Percentiles rank a stretch among this genome's conserved stretches.
These are phyloP conservation scores for Thaleichthys pacificus DNA, from an alignment of 2,797 vertebrate species.

Conservation along the genomic window DNA sequence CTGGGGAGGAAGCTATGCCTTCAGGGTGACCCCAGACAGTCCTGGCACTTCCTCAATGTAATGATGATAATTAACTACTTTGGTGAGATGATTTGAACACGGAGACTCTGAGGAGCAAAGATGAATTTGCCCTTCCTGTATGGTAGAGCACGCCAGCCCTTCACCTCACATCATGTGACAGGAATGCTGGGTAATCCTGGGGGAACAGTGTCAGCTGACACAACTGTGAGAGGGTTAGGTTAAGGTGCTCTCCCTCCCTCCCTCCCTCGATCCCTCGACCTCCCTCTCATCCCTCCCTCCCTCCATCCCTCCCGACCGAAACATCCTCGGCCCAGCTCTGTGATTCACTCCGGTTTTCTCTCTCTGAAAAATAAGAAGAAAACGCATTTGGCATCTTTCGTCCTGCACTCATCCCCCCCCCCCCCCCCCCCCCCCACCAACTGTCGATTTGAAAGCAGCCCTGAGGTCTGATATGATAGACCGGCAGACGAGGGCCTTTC, in stretches of 20 bases:
- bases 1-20: constrained; percentile 5
- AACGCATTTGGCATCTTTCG: constrained; percentile 22
- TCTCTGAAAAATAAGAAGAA: constrained; percentile 1
- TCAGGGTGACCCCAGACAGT: constrained; percentile 1
- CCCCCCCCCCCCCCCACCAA: constrained; percentile 3
- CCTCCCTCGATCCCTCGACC: background rate
- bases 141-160: constrained; percentile 4
- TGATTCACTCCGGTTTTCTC: constrained; percentile 28
- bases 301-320: constrained; percentile 13
- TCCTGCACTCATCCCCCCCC: background rate
- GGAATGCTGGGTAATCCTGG: constrained; percentile 25
- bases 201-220: constrained; percentile 24
- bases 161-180: constrained; percentile 12
- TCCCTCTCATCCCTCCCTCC: background rate
- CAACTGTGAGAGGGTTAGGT: constrained; percentile 24
- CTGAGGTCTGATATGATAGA: background rate
- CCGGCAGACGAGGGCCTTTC: constrained; percentile 1
- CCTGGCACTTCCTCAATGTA: constrained; percentile 19
- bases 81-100: constrained; percentile 29
- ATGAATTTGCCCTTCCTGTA: constrained; percentile 1
- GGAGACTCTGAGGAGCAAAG: constrained; percentile 3
- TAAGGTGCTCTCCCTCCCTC: constrained; percentile 21
- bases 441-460: background rate
- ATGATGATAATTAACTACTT: constrained; percentile 23
- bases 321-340: constrained; percentile 17